Evolutionary conservation across 2,888 invertebrate genomes (phyloP), one percentile per base, ranked within the genome.

Genomic region (Lithodes maja): DNA sequence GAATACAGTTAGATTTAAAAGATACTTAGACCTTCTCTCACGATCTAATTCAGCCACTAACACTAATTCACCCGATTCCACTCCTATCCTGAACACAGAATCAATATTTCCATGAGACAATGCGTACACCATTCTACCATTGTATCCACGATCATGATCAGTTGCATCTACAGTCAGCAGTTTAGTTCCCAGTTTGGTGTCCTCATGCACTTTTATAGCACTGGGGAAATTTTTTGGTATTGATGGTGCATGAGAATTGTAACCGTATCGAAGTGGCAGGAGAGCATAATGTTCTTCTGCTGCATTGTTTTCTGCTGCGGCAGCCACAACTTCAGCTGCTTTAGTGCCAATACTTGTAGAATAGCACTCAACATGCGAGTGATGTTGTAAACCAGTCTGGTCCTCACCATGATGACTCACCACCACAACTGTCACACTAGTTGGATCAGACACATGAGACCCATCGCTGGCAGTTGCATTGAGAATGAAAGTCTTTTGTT

Each of bases 381-480:
- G 71, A 61, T 86, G 79, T 75, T 84, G 77, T 49, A 54, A 9
- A 2, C 33, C 61, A 49, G 79, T 83, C 2, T 87, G 85, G 92
- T 96, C 96, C 74, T 81, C 81, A 9, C 33, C 77, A 15, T 52
- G 55, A 7, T 80, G 55, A 53, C 61, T 82, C 12, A 85, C 79
- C 17, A 89, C 75, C 93, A 97, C 96, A 90, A 98, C 95, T 90
- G 95, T 95, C 52, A 99, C 95, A 12, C 96, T 95, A 90, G 96
- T 96, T 15, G 97, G 96, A 93, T 98, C 98, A 0, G 98, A 97
- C 93, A 97, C 97, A 94, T 98, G 98, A 0, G 97, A 96, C 1
- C 98, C 98, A 93, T 99, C 99, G 0, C 97, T 98, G 0, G 99
- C 98, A 0, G 98, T 97, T n/a, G 99, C 96, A 93, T 97, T 91